Evolutionary conservation across 1,140 invertebrate genomes (phyloP), one percentile per base, ranked within the genome.

Genomic region (Mesaphorura yosii): DNA sequence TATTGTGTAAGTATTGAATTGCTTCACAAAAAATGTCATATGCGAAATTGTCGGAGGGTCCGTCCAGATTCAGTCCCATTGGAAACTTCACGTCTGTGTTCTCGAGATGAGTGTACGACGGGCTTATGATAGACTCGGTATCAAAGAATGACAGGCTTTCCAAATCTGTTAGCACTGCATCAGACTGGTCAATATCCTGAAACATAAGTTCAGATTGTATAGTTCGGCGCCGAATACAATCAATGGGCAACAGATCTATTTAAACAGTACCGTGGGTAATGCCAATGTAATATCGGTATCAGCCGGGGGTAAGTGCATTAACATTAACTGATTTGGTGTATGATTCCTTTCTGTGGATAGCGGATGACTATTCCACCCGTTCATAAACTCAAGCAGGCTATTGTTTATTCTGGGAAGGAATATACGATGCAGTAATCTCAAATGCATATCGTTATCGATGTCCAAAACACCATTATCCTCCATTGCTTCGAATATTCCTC

Each of bases 281-380:
- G 12, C 23, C n/a, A 25, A 7, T 15, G 44, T 17, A 6, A 42
- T 10, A 17, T 42, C 40, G 6, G 23, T 19, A 19, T 17, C 17
- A 10, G 40, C 25, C 17, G 55, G 55, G 1, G 50, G 55, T 28
- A 51, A 7, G 22, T 48, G 3, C 27, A 49, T 17, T 0, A 58
- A 2, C 57, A 58, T 58, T 26, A 59, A 20, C 38, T 59, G 57
- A 7, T 31, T 28, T n/a, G 58, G 58, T 1, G 58, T 25, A 2
- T 6, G 15, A 26, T 55, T 55, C 2, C 34, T 15, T 45, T 59
- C 58, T 22, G 48, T 42, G 4, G 53, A 55, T n/a, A 59, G 7
- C 1, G 53, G 48, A 39, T 59, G 58, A 31, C 28, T 15, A 48
- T 60, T 60, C 58, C 58, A 60, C 1, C 34, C 53, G 1, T 31